Base-by-base conservation (phyloP, 2,888 invertebrate genomes). In the Anthophora plumipes region DNA sequence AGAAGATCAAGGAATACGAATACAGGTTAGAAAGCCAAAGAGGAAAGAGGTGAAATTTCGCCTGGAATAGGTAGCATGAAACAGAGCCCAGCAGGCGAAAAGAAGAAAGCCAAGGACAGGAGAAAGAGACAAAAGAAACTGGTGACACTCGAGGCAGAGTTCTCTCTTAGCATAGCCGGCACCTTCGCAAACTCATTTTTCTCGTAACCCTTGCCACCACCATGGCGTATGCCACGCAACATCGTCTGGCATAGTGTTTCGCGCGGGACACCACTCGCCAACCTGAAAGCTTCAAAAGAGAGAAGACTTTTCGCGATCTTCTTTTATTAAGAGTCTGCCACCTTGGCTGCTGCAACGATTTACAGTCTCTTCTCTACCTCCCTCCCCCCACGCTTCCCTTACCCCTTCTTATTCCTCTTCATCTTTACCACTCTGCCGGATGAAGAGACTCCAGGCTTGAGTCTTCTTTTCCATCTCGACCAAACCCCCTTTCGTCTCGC, bases 321-420 rank as follows among this genome's bases (percentile, higher is more conserved):
- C 79, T 85, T 85, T 85, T 82, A 85, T 85, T 85, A 85, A 82
- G 85, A 79, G 60, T 22, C 60, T 52, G 67, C 76, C 77, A 59
- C 57, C 70, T 67, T 61, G 41, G 54, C 75, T 66, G 59, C 68
- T 66, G 59, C 68, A 41, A 60, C 73, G 84, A 84, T 84, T 84
- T 84, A 82, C 82, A 68, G 73, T 71, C 43, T 41, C 48, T 20
- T 69, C 25, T 46, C 22, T 66, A 37, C 63, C 70, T 31, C 61
- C 43, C 54, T 46, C 48, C 17, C 25, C 50, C n/a, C n/a, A n/a
- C n/a, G n/a, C 63, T 67, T 31, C 61, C 43, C 54, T 46, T 55
- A 17, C 25, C 50, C 48, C 25, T 25, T 43, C 20, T 25, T 60
- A 8, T 55, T 37, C 71, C 54, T 57, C 22, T 22, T 31, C 31